phyloP scores from a whole-genome alignment of 2,113 vertebrate species.

The Myotis davidii region DNA sequence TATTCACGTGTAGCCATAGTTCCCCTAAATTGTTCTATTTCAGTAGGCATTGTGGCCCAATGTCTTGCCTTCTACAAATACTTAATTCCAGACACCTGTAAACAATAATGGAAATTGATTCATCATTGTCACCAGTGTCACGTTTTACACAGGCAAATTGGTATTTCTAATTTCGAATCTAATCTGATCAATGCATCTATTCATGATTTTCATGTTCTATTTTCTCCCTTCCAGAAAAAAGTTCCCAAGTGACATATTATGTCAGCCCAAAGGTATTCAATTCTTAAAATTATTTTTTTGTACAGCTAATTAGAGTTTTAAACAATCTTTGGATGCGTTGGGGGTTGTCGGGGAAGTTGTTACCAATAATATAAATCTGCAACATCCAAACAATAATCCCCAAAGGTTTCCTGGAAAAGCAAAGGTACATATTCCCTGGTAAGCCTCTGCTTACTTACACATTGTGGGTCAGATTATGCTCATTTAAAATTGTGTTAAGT shows the following conservation, averaged over 20 bases:
- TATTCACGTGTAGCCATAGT: neutral
- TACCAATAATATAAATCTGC: neutral
- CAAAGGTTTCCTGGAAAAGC: neutral
- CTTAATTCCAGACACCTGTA: neutral
- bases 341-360: neutral
- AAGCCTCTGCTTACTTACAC: neutral
- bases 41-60: rapidly evolving
- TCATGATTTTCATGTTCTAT: neutral
- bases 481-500: neutral
- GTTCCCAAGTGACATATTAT: neutral
- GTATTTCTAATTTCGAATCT: neutral
- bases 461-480: neutral
- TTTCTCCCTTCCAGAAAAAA: neutral
- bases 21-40: neutral
- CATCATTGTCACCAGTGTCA: neutral
- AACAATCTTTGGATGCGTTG: neutral
- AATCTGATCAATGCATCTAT: neutral
- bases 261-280: neutral
- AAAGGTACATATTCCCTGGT: neutral
- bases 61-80: neutral
- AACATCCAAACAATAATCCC: neutral
- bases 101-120: neutral
- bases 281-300: neutral
- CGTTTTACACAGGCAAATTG: neutral
- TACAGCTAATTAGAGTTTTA: neutral